A percentile compares a stretch with the other conserved stretches of the same genome.
Conservation (phyloP, 2,797 vertebrate genomes). For the Tenualosa ilisha region DNA sequence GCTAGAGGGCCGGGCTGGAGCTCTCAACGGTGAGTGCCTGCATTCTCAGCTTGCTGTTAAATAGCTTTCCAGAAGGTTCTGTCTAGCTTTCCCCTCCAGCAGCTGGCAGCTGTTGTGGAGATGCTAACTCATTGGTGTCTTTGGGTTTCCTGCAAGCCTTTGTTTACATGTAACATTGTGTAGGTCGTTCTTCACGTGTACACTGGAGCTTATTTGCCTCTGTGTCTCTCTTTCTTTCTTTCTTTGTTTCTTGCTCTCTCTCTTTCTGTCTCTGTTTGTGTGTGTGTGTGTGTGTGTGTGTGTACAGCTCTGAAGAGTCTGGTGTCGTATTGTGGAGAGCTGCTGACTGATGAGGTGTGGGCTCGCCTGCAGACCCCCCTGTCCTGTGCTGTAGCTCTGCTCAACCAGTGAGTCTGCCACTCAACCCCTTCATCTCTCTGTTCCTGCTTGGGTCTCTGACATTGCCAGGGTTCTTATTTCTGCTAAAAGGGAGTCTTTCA, state of each 20-base stretch:
- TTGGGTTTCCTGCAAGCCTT: background rate
- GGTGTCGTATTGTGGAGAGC: slow-evolving; percentile 82
- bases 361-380: slow-evolving; percentile 81
- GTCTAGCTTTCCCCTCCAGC: slow-evolving; percentile 3
- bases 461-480: too few relatives aligned
- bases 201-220: too few relatives aligned
- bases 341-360: slow-evolving; percentile 83
- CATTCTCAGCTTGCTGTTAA: background rate
- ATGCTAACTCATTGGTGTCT: background rate
- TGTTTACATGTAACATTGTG: too few relatives aligned
- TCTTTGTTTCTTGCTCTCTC: too few relatives aligned
- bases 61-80: background rate
- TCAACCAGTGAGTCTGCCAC: slow-evolving; percentile 81
- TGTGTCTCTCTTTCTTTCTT: too few relatives aligned
- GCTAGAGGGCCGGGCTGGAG: slow-evolving; percentile 88
- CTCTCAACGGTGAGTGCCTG: slow-evolving; percentile 70
- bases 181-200: too few relatives aligned
- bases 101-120: background rate
- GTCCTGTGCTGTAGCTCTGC: slow-evolving; percentile 81
- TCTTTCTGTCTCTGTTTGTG: too few relatives aligned
- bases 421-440: background rate
- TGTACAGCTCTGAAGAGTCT: slow-evolving; percentile 81
- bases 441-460: background rate
- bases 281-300: slow-evolving; percentile 31
- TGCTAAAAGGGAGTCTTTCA: too few relatives aligned